phyloP scores from a whole-genome alignment of 2,113 vertebrate genomes.

The Microcebus jonahi region DNA sequence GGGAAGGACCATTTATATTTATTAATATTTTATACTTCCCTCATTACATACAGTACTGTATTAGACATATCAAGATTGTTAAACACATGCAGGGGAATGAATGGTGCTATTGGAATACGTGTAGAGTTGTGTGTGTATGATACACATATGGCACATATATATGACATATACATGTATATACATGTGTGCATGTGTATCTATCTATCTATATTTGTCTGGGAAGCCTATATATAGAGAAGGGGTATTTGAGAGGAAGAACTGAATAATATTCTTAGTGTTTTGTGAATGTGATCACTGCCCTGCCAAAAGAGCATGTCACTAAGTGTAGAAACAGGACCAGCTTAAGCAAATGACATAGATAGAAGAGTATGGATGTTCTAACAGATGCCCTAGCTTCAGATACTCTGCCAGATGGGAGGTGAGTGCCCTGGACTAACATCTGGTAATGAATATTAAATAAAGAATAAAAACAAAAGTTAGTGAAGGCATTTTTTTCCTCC shows the following conservation, averaged over 20 bases:
- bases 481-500: conserved; percentile 56
- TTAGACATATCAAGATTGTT: neutral
- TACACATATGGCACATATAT: neutral
- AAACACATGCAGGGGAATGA: neutral
- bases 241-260: neutral
- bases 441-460: conserved; percentile 75
- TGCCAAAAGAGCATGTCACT: neutral
- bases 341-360: neutral
- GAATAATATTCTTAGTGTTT: neutral
- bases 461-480: conserved; percentile 66
- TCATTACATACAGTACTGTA: neutral
- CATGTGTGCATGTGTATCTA: neutral
- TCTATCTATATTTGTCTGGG: neutral
- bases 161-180: neutral
- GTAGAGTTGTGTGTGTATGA: neutral
- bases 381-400: conserved; percentile 32
- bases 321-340: neutral
- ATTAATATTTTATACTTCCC: neutral
- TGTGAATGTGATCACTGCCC: neutral
- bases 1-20: neutral
- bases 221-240: neutral
- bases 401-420: conserved; percentile 66
- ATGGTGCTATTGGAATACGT: neutral
- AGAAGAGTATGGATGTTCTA: neutral
- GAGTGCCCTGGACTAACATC: conserved; percentile 68